Conservation (phyloP, 1,140 invertebrate genomes). For the Adelges cooleyi region DNA sequence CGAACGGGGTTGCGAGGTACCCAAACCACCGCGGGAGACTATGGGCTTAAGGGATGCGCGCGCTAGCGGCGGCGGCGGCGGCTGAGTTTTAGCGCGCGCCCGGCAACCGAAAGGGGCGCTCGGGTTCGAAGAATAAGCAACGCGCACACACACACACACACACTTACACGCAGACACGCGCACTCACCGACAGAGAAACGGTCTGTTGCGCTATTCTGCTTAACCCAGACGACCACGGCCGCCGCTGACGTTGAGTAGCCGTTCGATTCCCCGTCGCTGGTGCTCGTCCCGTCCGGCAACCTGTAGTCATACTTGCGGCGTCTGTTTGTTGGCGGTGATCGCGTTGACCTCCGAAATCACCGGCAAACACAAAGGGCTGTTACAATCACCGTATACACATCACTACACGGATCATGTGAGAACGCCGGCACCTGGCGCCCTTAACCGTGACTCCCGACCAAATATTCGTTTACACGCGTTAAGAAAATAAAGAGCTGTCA, state of each 20-base stretch:
- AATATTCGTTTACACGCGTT: no score
- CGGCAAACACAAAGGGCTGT: no score
- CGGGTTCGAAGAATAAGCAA: constrained; percentile 20
- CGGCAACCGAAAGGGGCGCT: background rate
- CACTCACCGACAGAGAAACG: constrained; percentile 5
- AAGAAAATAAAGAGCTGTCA: no score
- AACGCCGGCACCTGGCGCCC: no score
- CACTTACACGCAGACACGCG: no score
- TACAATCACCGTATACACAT: no score
- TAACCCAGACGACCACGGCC: background rate
- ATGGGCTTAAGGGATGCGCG: constrained; percentile 3
- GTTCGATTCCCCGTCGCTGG: background rate
- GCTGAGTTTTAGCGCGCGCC: background rate
- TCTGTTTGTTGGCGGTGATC: no score
- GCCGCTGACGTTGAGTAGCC: background rate
- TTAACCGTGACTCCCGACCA: no score
- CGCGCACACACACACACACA: background rate
- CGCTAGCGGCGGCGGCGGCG: background rate
- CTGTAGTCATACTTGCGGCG: no score
- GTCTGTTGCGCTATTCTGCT: constrained; percentile 20
- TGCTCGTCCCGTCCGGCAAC: background rate
- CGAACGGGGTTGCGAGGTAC: no score
- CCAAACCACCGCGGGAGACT: background rate
- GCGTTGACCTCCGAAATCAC: no score
- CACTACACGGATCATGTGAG: no score